Percentiles rank a stretch among this genome's conserved stretches.
Evolutionary conservation across 1,140 invertebrate genomes (phyloP).

Genomic region (Telenomus remus): DNA sequence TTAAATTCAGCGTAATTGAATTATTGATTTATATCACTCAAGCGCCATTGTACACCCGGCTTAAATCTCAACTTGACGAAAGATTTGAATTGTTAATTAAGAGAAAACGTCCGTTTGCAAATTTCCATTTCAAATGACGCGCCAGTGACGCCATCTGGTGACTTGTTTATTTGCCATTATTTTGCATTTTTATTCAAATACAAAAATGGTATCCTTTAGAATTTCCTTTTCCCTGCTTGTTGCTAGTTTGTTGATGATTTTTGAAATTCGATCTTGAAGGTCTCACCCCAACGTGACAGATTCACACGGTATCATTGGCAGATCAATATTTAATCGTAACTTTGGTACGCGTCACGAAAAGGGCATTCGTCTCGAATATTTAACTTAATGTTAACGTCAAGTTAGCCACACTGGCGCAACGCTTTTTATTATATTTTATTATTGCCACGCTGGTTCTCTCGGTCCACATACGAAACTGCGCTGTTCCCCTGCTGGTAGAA

Average conservation of each 20-base stretch:
- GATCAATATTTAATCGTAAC: slow-evolving; percentile 49
- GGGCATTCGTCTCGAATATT: slow-evolving; percentile 49
- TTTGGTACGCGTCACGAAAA: slow-evolving; percentile 25
- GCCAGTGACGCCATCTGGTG: too few species aligned
- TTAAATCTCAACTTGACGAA: too few species aligned
- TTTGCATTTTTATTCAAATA: too few species aligned
- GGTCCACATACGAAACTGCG: slow-evolving; percentile 23
- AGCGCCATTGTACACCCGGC: background rate
- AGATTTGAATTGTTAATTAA: too few species aligned
- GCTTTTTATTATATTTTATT: slow-evolving; percentile 43
- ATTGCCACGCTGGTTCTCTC: slow-evolving; percentile 19
- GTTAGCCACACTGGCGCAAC: slow-evolving; percentile 33
- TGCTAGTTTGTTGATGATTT: too few species aligned
- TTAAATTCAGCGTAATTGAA: slow-evolving; percentile 54
- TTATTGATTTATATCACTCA: slow-evolving; percentile 54
- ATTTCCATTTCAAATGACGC: too few species aligned
- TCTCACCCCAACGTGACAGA: too few species aligned
- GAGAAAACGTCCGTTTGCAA: too few species aligned
- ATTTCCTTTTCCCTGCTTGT: too few species aligned
- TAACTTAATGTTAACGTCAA: slow-evolving; percentile 46
- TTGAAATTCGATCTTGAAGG: too few species aligned
- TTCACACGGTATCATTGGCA: slow-evolving; percentile 31
- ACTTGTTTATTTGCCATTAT: background rate
- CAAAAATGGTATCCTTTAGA: too few species aligned
- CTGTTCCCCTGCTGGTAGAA: slow-evolving; percentile 43